Evolutionary conservation across 2,797 vertebrate species (phyloP).

Genomic region (Clamator glandarius): DNA sequence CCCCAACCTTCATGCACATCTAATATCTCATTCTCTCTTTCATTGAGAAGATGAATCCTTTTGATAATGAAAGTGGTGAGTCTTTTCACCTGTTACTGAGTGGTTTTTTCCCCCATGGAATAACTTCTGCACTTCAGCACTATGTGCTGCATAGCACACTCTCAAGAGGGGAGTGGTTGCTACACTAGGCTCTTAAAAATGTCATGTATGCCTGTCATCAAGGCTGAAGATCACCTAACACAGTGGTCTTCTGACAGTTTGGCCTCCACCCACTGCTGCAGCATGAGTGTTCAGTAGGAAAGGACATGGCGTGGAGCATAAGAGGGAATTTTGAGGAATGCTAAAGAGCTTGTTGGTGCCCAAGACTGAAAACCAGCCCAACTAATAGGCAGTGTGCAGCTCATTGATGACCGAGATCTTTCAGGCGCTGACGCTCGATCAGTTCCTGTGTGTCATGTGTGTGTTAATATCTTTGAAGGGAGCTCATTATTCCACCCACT

Average conservation of each 20-base stretch:
- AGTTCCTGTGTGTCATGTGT: background rate
- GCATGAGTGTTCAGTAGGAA: background rate
- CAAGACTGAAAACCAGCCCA: background rate
- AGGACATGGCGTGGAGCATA: background rate
- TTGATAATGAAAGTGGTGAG: background rate
- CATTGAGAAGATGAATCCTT: background rate
- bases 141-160: background rate
- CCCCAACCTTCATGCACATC: background rate
- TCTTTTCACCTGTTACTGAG: background rate
- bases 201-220: background rate
- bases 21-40: background rate
- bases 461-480: constrained; percentile 30
- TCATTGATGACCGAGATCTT: constrained; percentile 23
- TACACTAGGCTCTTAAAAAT: background rate
- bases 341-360: background rate
- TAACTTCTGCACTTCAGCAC: too few relatives aligned
- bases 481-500: constrained; percentile 65
- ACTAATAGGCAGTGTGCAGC: background rate
- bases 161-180: background rate
- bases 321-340: background rate
- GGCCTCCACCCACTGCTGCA: background rate
- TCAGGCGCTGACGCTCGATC: background rate
- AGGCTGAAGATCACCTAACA: background rate
- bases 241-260: background rate
- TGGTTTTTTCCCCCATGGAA: background rate